Evolutionary conservation across 2,113 vertebrate genomes (phyloP).

Genomic region (Antennarius striatus): DNA sequence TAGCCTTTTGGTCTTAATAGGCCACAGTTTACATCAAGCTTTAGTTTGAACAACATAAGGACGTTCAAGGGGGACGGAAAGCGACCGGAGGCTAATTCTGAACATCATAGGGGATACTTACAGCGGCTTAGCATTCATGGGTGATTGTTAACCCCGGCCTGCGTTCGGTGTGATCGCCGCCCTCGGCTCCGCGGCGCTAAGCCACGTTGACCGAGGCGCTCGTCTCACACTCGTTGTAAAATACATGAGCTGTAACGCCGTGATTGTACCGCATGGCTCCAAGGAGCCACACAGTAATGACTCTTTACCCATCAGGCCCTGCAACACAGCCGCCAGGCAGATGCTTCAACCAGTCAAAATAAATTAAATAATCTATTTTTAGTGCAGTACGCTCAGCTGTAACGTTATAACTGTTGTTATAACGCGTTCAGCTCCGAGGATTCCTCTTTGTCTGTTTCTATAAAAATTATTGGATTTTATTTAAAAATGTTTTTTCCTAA

Average conservation of each 20-base stretch:
- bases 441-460: too few species aligned
- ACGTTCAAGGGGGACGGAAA: slow-evolving; percentile 29
- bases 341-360: slow-evolving; percentile 27
- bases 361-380: slow-evolving; percentile 22
- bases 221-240: slow-evolving; percentile 59
- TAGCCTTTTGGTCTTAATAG: slow-evolving; percentile 25
- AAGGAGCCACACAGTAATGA: slow-evolving; percentile 51
- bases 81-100: slow-evolving; percentile 45
- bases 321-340: slow-evolving; percentile 14
- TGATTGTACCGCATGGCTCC: slow-evolving; percentile 44
- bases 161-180: slow-evolving; percentile 53
- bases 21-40: not conserved
- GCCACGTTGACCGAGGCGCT: slow-evolving; percentile 52
- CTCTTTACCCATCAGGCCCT: slow-evolving; percentile 33
- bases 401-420: too few species aligned
- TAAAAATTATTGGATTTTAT: too few species aligned
- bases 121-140: slow-evolving; percentile 64
- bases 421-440: too few species aligned
- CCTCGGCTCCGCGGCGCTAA: slow-evolving; percentile 38
- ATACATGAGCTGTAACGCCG: slow-evolving; percentile 64
- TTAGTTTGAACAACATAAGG: slow-evolving; percentile 19
- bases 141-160: slow-evolving; percentile 60
- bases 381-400: not conserved
- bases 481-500: too few species aligned
- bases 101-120: slow-evolving; percentile 58